Evolutionary conservation across 1,140 invertebrate genomes (phyloP).

Genomic region (Drosophila willistoni): DNA sequence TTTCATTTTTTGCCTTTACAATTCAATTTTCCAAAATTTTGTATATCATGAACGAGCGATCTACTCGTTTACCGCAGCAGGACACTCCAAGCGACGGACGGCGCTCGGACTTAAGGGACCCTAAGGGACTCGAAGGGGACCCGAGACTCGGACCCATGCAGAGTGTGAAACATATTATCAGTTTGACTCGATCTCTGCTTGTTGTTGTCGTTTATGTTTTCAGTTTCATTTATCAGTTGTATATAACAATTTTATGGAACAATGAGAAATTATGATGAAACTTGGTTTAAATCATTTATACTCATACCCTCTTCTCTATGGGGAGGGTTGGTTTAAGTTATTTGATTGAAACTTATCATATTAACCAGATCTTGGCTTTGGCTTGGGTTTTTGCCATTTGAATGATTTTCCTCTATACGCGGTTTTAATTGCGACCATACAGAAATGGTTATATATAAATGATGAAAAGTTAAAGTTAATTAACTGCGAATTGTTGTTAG

Average conservation of each 20-base stretch:
- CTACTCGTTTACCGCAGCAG: conserved; percentile 43
- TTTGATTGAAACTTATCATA: conserved; percentile 56
- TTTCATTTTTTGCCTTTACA: conserved; percentile 42
- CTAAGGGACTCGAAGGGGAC: not conserved
- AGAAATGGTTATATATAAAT: conserved; percentile 36
- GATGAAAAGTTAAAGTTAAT: conserved; percentile 64
- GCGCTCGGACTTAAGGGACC: not conserved
- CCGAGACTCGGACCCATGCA: conserved; percentile 56
- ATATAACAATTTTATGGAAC: conserved; percentile 54
- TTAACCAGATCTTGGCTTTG: conserved; percentile 36
- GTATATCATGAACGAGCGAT: conserved; percentile 52
- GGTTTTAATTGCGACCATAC: conserved; percentile 72
- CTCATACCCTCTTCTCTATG: conserved; percentile 10
- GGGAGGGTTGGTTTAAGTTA: conserved; percentile 54
- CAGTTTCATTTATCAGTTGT: conserved; percentile 71
- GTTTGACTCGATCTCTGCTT: conserved; percentile 65
- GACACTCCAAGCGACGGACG: conserved; percentile 34
- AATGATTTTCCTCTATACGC: conserved; percentile 64
- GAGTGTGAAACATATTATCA: conserved; percentile 78
- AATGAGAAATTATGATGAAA: conserved; percentile 79
- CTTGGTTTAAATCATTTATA: conserved; percentile 78
- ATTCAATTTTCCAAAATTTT: conserved; percentile 55
- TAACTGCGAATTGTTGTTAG: conserved; percentile 71
- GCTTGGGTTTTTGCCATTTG: conserved; percentile 67
- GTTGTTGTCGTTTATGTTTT: conserved; percentile 68